Evolutionary conservation across 2,797 vertebrate genomes (phyloP), one percentile per base, ranked within the genome.

Genomic region (Harpagifer antarcticus): DNA sequence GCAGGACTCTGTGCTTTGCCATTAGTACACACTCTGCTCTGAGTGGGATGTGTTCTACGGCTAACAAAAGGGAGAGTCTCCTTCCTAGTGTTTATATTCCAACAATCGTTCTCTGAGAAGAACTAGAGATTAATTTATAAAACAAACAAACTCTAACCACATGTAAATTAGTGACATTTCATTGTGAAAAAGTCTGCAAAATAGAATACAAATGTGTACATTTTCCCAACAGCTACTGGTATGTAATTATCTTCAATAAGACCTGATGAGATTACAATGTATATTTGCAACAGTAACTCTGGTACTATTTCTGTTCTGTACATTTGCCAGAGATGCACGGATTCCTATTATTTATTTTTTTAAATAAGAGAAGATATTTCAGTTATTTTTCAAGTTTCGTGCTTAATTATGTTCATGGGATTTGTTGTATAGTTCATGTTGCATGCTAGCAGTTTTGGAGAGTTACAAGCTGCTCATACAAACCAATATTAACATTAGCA

Each of bases 81-180:
- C 23, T 67, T 67, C 19, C 1, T 11, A 14, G 49, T 0, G 19
- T 53, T 20, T 20, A 1, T 19, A 12, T 9, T 14, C 7, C 17
- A 40, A 42, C n/a, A 33, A 13, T 14, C 19, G 17, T 15, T 16
- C 19, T 49, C 31, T 33, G 12, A 49, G 9, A 56, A 13, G 49
- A 67, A n/a, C 55, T 16, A 44, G n/a, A 47, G 5, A 0, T 15
- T 15, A 2, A 42, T 23, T 5, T 44, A 13, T 53, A 37, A 14
- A 14, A 23, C 37, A 47, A 14, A 61, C 9, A 7, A 55, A 3
- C 57, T 65, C 27, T 17, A 43, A 65, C 20, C 20, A 23, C 27
- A 23, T 3, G 43, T 47, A 66, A 17, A 75, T 61, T 68, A 11
- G 33, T 50, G 16, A 17, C 8, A 23, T 69, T 44, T 59, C 12